phyloP scores from a whole-genome alignment of 2,888 invertebrate species.

The Melangyna quadrimaculata region DNA sequence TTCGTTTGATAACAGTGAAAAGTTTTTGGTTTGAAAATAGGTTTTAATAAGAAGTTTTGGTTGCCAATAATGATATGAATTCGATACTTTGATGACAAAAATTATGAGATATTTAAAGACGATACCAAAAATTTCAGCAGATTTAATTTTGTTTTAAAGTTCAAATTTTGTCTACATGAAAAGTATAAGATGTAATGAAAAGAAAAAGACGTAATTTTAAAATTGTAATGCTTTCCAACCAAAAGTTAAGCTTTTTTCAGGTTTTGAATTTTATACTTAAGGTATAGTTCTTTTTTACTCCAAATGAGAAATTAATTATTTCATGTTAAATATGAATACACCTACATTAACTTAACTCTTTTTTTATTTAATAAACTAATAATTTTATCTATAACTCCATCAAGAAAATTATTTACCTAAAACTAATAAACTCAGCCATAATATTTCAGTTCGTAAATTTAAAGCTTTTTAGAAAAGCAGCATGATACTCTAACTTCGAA shows the following conservation, averaged over 20 bases:
- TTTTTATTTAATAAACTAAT: too few species aligned
- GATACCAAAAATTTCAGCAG: background rate
- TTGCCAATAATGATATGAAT: constrained; percentile 43
- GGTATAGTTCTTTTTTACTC: too few species aligned
- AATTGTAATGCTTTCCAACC: too few species aligned
- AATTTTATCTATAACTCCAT: too few species aligned
- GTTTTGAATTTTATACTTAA: too few species aligned
- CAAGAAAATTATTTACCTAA: background rate
- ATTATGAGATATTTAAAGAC: background rate
- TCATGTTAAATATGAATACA: too few species aligned
- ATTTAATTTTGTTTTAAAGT: background rate
- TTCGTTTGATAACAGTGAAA: constrained; percentile 57
- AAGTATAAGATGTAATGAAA: too few species aligned
- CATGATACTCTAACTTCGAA: background rate
- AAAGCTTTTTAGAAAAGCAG: background rate
- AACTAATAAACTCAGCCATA: constrained; percentile 4
- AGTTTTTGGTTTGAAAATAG: constrained; percentile 45
- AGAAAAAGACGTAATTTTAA: too few species aligned
- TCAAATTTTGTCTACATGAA: background rate
- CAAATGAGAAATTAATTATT: too few species aligned
- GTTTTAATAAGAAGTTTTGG: constrained; percentile 67
- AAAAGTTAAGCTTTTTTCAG: too few species aligned
- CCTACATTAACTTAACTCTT: too few species aligned
- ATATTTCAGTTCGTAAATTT: constrained; percentile 21
- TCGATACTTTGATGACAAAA: background rate